Conservation (phyloP, 30 jellyfish, hydroid and myxozoan genomes). For the Cassiopea andromeda region DNA sequence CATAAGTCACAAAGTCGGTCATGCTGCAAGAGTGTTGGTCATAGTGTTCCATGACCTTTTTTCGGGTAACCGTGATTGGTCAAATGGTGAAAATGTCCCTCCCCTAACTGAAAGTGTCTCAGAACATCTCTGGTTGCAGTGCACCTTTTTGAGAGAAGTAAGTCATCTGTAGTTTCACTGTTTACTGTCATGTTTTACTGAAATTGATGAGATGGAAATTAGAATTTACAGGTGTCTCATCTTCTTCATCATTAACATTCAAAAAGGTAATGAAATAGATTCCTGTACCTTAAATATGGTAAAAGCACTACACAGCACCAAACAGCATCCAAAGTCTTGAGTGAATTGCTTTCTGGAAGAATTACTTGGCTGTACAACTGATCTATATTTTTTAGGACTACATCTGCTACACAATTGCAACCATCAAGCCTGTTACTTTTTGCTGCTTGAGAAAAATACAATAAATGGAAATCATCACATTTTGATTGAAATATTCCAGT, state of each 20-base stretch:
- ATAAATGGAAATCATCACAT: not conserved
- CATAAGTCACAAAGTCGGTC: too few relatives aligned
- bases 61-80: too few relatives aligned
- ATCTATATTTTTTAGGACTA: not conserved
- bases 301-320: constrained; percentile 53
- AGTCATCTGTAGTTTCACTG: too few relatives aligned
- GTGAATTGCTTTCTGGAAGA: too few relatives aligned
- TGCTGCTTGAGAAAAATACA: not conserved
- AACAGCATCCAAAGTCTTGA: not conserved
- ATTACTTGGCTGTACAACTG: not conserved
- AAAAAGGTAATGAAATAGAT: not conserved
- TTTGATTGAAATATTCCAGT: not conserved
- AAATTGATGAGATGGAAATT: not conserved
- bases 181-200: too few relatives aligned
- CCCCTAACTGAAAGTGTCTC: too few relatives aligned
- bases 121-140: too few relatives aligned
- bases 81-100: too few relatives aligned
- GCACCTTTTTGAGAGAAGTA: too few relatives aligned
- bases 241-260: not conserved
- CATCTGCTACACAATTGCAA: constrained; percentile 26
- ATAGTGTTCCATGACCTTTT: too few relatives aligned
- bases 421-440: not conserved
- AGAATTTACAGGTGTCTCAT: not conserved
- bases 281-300: constrained; percentile 45
- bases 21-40: too few relatives aligned